These are phyloP conservation scores for Basileuterus tristriatus DNA, from an alignment of 2,797 vertebrate species.

Conservation along the genomic window DNA sequence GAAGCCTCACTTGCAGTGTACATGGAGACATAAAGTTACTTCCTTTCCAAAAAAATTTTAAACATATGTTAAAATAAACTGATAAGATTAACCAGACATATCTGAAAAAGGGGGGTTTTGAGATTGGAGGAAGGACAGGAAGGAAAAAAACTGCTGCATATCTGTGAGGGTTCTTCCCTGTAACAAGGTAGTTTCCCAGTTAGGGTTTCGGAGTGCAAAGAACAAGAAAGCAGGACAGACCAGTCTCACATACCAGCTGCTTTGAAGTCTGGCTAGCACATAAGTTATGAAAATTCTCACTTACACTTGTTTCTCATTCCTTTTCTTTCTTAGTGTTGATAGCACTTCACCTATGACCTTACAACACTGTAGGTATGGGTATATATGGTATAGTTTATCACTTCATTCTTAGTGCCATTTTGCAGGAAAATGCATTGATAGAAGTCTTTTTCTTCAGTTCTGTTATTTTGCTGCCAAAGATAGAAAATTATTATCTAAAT, in stretches of 20 bases:
- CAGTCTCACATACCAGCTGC: background rate
- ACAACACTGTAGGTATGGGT: background rate
- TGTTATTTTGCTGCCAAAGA: constrained; percentile 25
- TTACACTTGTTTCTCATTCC: background rate
- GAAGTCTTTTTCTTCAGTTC: background rate
- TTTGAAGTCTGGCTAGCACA: background rate
- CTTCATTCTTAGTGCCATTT: background rate
- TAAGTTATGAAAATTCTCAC: background rate
- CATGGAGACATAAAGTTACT: background rate
- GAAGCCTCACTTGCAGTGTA: background rate
- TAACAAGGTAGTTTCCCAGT: background rate
- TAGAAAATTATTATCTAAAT: constrained; percentile 26
- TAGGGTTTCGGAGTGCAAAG: background rate
- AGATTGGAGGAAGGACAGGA: background rate
- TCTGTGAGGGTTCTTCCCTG: background rate
- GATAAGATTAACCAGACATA: background rate
- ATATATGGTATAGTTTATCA: background rate
- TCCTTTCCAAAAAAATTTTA: background rate
- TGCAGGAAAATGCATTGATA: background rate
- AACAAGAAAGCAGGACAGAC: background rate
- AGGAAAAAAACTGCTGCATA: background rate
- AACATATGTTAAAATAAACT: background rate
- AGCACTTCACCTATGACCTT: background rate
- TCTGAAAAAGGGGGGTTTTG: background rate
- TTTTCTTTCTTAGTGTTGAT: background rate